A percentile compares a stretch with the other conserved stretches of the same genome.
Evolutionary conservation across 2,888 invertebrate genomes (phyloP).

Genomic region (Drosophila gaucha): DNA sequence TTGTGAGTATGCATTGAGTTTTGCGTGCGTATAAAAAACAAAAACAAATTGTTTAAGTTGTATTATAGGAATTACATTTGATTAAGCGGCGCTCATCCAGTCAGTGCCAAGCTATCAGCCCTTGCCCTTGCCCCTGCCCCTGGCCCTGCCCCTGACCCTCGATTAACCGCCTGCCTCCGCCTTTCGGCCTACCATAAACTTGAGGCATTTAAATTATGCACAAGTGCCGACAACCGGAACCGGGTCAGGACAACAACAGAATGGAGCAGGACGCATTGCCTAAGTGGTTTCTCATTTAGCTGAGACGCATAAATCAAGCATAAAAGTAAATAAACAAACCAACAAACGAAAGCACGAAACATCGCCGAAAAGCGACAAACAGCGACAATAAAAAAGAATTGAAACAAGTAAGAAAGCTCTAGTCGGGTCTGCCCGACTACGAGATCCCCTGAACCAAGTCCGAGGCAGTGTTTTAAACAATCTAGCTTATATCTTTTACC

Average conservation of each 20-base stretch:
- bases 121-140: background rate
- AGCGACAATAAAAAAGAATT: conserved; percentile 14
- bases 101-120: background rate
- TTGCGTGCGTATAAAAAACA: conserved; percentile 25
- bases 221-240: conserved; percentile 58
- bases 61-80: conserved; percentile 61
- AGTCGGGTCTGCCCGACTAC: too few relatives aligned
- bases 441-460: too few relatives aligned
- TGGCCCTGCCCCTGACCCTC: background rate
- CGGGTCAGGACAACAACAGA: conserved; percentile 50
- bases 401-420: too few relatives aligned
- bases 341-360: conserved; percentile 15
- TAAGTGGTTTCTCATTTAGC: conserved; percentile 73
- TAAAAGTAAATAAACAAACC: conserved; percentile 57
- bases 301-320: conserved; percentile 71
- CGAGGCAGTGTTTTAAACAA: too few relatives aligned
- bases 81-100: conserved; percentile 43
- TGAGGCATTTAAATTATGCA: conserved; percentile 64
- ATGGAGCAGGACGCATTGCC: conserved; percentile 50
- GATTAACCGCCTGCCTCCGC: background rate
- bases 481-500: too few relatives aligned
- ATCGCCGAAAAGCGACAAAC: conserved; percentile 1
- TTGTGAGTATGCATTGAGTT: background rate
- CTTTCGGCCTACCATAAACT: conserved; percentile 8
- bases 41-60: conserved; percentile 62